A percentile compares a stretch with the other conserved stretches of the same genome.
Evolutionary conservation across 2,113 vertebrate species (phyloP).

Genomic region (Vanacampus margaritifer): DNA sequence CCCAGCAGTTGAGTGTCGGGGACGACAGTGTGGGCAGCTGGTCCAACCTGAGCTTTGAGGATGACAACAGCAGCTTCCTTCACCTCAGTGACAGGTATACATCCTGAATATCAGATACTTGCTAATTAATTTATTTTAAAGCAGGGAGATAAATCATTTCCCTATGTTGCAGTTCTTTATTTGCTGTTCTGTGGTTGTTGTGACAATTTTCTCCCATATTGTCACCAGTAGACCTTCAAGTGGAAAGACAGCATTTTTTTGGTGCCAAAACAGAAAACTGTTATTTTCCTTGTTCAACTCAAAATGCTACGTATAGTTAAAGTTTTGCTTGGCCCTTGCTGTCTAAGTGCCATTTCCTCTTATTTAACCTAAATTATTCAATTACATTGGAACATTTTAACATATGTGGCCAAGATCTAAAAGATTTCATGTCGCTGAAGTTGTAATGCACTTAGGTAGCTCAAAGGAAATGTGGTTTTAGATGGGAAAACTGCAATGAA

Average conservation of each 20-base stretch:
- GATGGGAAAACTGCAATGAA: not conserved
- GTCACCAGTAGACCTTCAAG: too few relatives aligned
- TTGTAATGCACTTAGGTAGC: constrained; percentile 10
- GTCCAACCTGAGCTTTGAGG: constrained; percentile 97
- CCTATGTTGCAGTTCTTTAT: too few relatives aligned
- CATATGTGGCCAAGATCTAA: constrained; percentile 8
- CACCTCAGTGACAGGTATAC: constrained; percentile 94
- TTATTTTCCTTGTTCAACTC: constrained; percentile 14
- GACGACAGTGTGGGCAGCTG: constrained; percentile 97
- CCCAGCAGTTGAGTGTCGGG: constrained; percentile 89
- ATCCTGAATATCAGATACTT: not conserved
- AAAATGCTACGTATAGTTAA: constrained; percentile 4
- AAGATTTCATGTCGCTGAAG: not conserved
- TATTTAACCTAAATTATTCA: constrained; percentile 27
- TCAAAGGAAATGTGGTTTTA: constrained; percentile 6
- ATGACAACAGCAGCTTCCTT: constrained; percentile 97
- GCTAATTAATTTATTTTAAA: too few relatives aligned
- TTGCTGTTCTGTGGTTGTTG: too few relatives aligned
- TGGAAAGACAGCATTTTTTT: too few relatives aligned
- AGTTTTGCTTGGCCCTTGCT: constrained; percentile 2
- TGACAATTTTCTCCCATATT: too few relatives aligned
- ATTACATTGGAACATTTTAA: constrained; percentile 11
- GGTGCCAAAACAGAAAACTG: not conserved
- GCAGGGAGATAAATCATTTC: too few relatives aligned
- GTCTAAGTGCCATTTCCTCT: constrained; percentile 31